Base-by-base conservation (phyloP, 2,797 vertebrate genomes). In the Crypturellus tataupa region DNA sequence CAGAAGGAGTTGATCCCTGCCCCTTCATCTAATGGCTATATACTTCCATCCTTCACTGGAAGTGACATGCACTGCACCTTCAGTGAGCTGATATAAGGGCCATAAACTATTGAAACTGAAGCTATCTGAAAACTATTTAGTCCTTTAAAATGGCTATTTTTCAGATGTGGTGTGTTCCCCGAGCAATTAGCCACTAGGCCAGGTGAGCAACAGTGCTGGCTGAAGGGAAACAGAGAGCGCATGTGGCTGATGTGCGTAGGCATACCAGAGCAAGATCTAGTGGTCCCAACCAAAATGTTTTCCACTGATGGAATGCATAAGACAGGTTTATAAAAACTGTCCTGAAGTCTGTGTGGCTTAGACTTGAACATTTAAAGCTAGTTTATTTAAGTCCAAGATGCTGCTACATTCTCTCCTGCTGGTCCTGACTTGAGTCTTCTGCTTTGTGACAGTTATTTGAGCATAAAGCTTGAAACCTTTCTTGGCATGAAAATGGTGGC, bases 141-240 rank as follows among this genome's bases (percentile, higher is more conserved):
- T 42, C 62, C 44, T 18, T 25, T 10, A 12, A 21, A 55, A 60
- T 1, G 2, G 9, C 18, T 23, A 12, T 19, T 82, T 83, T 49
- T 67, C 27, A 39, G 47, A 11, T 21, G 10, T 5, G 25, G 10
- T 12, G 67, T 71, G 31, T 60, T 55, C 47, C 21, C 51, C 0
- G 0, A 81, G 29, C n/a, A 21, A 10, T 25, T 15, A 13, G 15
- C 14, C 47, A 31, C 0, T 0, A 35, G 37, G n/a, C 6, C 4
- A 2, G 42, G 53, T 53, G 53, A 25, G 27, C 53, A 60, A 37
- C 44, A 5, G 29, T 14, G 25, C 10, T 44, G 64, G 4, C 51
- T 35, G 24, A 13, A 9, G 37, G 51, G 42, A 33, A 21, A 9
- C 10, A 39, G 44, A 31, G 25, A 12, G 11, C 40, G 44, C 67